Base-by-base conservation (phyloP, 2,888 invertebrate genomes). In the Heteropelma amictum region DNA sequence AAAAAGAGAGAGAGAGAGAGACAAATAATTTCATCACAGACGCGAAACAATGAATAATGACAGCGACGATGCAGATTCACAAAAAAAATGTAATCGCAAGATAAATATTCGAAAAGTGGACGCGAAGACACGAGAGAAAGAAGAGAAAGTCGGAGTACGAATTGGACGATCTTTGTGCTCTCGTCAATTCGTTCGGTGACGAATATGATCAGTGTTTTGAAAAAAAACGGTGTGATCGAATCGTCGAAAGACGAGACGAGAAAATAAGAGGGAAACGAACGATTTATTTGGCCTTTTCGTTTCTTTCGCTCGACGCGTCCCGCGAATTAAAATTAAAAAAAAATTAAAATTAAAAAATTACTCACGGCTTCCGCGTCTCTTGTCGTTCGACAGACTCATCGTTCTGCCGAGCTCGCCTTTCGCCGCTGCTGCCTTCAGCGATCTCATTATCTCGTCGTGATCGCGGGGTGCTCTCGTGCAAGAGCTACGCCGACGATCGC, bases 391-490 rank as follows among this genome's bases (percentile, higher is more conserved):
- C 80, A 96, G 91, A 85, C 96, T 96, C 92, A 95, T 94, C 64
- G 95, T 95, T 71, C 96, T 92, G 64, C 95, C 95, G 47, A 96
- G 91, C 87, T 96, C 95, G 58, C 95, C 95, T 86, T 95, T 94
- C 78, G 95, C 95, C 70, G 94, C 94, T 5, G 76, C 75, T 5
- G 76, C 75, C 51, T 76, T 96, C 81, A 96, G 90, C 26, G 94
- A 94, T 82, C 95, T 94, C 78, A 96, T 89, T 82, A 96, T 95
- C 89, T 96, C 96, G 87, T 96, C 96, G 0, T 95, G 95, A 89
- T 96, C 95, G 81, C 95, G 93, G 78, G 91, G 85, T 78, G 91
- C 90, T 42, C 95, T 93, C 45, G 94, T 94, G 86, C 95, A 94
- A 69, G 95, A 96, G 82, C 96, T 96, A 70, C 96, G 92, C 40